phyloP scores from a whole-genome alignment of 2,797 vertebrate species.

The Cephalopachus bancanus region DNA sequence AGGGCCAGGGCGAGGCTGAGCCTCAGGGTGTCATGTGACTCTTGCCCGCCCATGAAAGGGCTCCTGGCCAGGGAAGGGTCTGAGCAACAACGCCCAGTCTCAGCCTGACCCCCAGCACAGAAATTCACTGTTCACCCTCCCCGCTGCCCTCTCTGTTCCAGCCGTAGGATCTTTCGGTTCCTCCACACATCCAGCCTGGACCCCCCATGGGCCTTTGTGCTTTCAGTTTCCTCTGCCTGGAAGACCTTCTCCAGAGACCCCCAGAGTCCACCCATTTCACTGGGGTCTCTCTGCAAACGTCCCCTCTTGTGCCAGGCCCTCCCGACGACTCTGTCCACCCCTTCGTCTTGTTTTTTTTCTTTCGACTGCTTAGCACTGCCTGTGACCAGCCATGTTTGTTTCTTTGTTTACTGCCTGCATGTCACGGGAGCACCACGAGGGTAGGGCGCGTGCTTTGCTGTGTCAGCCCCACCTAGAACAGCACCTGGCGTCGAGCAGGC shows the following conservation, averaged over 20 bases:
- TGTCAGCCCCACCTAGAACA: not conserved
- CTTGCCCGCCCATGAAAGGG: not conserved
- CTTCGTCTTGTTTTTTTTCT: not conserved
- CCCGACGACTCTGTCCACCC: fast-evolving
- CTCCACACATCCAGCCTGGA: no score
- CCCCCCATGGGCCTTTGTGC: no score
- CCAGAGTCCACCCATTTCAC: fast-evolving
- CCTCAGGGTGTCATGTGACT: not conserved
- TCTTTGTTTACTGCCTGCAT: not conserved
- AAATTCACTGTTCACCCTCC: no score
- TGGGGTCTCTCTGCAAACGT: not conserved
- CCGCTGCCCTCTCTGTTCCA: no score
- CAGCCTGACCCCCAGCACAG: no score
- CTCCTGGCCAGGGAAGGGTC: not conserved
- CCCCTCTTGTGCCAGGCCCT: not conserved
- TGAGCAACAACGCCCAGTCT: no score
- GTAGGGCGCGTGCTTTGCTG: not conserved
- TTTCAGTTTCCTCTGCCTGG: no score
- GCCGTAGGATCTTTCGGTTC: no score
- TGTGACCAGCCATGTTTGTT: not conserved
- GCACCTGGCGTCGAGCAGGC: not conserved
- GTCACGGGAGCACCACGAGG: not conserved
- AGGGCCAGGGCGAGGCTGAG: not conserved
- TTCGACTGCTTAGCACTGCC: not conserved
- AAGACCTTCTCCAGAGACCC: not conserved